These are phyloP conservation scores for Hyperopisus bebe DNA, from an alignment of 2,113 vertebrate genomes.

Conservation along the genomic window DNA sequence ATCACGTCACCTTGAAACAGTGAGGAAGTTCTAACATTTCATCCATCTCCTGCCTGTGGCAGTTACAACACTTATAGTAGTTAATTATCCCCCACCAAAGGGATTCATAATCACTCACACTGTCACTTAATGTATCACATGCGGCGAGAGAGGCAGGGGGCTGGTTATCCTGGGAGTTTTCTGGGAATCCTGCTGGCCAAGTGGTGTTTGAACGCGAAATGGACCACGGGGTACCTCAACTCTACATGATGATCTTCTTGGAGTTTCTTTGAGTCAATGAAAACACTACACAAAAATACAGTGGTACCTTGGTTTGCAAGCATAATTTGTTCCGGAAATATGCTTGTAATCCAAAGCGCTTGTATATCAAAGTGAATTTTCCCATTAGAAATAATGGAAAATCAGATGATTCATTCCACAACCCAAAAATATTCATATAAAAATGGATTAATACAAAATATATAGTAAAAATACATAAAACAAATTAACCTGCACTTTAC, in stretches of 20 bases:
- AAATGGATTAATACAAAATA: too few relatives aligned
- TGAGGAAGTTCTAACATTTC: neutral
- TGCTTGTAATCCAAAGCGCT: too few relatives aligned
- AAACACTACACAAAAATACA: neutral
- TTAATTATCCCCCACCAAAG: neutral
- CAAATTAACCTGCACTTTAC: too few relatives aligned
- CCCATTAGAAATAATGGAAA: too few relatives aligned
- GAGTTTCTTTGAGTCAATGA: neutral
- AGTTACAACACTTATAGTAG: neutral
- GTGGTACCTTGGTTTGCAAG: too few relatives aligned
- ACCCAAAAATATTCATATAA: too few relatives aligned
- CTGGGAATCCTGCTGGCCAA: neutral
- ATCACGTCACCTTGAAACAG: neutral
- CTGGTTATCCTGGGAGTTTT: neutral
- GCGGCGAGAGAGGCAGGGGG: neutral
- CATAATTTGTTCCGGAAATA: too few relatives aligned
- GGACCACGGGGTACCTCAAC: neutral
- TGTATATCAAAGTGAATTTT: too few relatives aligned
- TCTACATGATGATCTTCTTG: neutral
- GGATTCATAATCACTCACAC: neutral
- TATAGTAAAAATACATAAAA: too few relatives aligned
- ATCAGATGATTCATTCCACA: too few relatives aligned
- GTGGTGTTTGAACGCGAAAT: neutral
- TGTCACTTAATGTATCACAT: neutral
- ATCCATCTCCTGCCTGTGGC: neutral